A percentile compares a stretch with the other conserved stretches of the same genome.
Evolutionary conservation across 2,797 vertebrate species (phyloP).

Genomic region (Macropus fuliginosus): DNA sequence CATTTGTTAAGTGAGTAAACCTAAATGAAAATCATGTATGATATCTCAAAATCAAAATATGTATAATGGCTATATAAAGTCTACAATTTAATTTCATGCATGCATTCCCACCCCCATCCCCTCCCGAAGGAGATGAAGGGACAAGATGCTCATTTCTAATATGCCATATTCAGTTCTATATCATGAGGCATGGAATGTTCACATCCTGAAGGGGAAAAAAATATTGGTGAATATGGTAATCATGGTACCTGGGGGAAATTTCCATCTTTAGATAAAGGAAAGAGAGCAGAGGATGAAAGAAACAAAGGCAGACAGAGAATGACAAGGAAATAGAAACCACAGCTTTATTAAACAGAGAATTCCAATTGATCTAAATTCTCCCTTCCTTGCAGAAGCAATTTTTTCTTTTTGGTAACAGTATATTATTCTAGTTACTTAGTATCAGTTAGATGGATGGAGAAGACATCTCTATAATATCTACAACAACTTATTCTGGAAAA

Average conservation of each 20-base stretch:
- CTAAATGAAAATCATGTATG: conserved; percentile 60
- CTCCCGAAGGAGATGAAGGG: neutral
- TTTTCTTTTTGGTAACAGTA: neutral
- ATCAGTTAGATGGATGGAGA: neutral
- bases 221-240: neutral
- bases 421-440: neutral
- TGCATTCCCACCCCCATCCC: neutral
- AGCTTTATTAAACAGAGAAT: neutral
- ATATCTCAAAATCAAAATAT: conserved; percentile 37
- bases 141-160: neutral
- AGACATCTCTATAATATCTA: neutral
- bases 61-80: conserved; percentile 1
- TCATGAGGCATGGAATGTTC: neutral
- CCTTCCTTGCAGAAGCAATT: neutral
- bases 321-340: neutral
- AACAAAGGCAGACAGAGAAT: conserved; percentile 9
- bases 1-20: conserved; percentile 25
- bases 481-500: neutral
- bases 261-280: conserved; percentile 36
- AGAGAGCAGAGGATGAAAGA: neutral
- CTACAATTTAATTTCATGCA: neutral
- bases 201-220: neutral
- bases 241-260: neutral
- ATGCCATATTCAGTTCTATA: neutral
- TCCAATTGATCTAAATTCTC: neutral